Percentiles rank a stretch among this genome's conserved stretches.
Evolutionary conservation across 1,140 invertebrate species (phyloP).

Genomic region (Bombus difficillimus): DNA sequence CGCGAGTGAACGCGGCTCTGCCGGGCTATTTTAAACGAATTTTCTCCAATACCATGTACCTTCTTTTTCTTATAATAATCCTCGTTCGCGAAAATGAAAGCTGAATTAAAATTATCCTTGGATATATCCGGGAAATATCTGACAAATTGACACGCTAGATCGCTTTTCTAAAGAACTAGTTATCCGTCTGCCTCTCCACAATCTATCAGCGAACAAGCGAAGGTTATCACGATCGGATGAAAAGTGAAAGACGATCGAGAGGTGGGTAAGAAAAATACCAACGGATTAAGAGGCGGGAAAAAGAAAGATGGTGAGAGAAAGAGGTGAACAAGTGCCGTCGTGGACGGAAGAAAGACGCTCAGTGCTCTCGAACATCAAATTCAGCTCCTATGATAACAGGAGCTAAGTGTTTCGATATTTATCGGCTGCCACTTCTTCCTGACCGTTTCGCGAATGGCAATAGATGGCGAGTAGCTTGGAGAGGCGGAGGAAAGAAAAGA

Average conservation of each 20-base stretch:
- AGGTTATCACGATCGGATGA: background rate
- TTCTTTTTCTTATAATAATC: background rate
- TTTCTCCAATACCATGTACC: background rate
- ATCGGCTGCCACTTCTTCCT: slow-evolving; percentile 73
- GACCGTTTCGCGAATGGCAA: slow-evolving; percentile 60
- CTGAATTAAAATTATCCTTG: background rate
- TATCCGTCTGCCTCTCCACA: background rate
- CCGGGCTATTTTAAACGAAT: background rate
- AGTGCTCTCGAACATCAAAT: slow-evolving; percentile 32
- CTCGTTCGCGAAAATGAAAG: background rate
- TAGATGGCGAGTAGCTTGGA: slow-evolving; percentile 33
- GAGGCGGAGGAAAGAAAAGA: background rate
- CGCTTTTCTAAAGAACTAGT: too few species aligned
- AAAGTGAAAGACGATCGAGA: slow-evolving; percentile 10
- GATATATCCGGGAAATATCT: background rate
- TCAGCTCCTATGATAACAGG: slow-evolving; percentile 73
- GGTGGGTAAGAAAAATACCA: slow-evolving; percentile 55
- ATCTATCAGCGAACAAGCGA: background rate
- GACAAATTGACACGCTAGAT: too few species aligned
- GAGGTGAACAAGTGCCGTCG: too few species aligned
- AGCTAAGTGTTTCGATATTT: slow-evolving; percentile 80
- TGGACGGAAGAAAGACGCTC: background rate
- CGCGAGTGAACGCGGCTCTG: background rate
- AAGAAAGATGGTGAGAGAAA: background rate
- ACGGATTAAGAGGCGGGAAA: slow-evolving; percentile 3